Evolutionary conservation across 37 sponge, comb jelly and placozoan species (phyloP).

Genomic region (Ianthella basta): DNA sequence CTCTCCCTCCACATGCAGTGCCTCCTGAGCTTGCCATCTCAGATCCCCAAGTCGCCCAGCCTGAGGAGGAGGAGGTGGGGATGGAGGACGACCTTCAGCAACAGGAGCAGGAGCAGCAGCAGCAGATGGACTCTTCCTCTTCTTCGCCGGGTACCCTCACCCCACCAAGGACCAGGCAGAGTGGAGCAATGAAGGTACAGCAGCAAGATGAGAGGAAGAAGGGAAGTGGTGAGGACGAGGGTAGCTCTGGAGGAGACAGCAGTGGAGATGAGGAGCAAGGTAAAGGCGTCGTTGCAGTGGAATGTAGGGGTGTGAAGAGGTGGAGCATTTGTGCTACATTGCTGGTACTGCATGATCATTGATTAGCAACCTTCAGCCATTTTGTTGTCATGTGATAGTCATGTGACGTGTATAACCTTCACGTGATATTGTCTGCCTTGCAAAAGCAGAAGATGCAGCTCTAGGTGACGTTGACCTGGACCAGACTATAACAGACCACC

Average conservation of each 20-base stretch:
- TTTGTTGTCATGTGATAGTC: too few relatives aligned
- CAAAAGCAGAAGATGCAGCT: neutral
- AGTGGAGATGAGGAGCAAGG: constrained; percentile 69
- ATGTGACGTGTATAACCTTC: too few relatives aligned
- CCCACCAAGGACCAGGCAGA: neutral
- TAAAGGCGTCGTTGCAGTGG: neutral
- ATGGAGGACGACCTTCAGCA: neutral
- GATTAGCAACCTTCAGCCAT: too few relatives aligned
- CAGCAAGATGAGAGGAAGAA: constrained; percentile 28
- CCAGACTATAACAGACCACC: neutral
- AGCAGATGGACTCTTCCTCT: neutral
- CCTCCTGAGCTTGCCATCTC: too few relatives aligned
- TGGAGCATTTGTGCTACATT: too few relatives aligned
- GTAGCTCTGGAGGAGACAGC: constrained; percentile 64
- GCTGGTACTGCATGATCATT: too few relatives aligned
- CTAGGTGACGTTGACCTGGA: constrained; percentile 28
- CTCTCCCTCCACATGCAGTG: too few relatives aligned
- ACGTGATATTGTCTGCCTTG: neutral
- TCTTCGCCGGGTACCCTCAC: constrained; percentile 27
- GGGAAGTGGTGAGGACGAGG: constrained; percentile 27
- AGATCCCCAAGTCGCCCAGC: neutral
- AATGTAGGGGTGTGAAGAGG: too few relatives aligned
- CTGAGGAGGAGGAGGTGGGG: constrained; percentile 1
- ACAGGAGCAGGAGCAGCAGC: neutral
- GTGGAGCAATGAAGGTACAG: neutral